Evolutionary conservation across 2,797 vertebrate genomes (phyloP).

Genomic region (Rhodeus uyekii): DNA sequence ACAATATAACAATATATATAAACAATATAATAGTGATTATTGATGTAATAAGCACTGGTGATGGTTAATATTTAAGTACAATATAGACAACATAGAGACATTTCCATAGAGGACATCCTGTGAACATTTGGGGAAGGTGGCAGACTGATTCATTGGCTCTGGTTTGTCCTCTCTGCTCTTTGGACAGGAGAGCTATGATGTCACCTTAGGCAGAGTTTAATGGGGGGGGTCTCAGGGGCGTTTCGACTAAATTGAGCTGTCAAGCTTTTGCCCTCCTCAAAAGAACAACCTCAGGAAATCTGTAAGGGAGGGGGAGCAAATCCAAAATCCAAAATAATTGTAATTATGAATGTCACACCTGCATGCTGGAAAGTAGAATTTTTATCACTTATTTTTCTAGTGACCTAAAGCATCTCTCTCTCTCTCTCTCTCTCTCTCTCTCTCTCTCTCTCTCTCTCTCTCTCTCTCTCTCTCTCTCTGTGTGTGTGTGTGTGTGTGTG

Average conservation of each 20-base stretch:
- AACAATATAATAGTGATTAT: neutral
- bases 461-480: no score
- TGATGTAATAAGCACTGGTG: neutral
- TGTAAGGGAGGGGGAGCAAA: neutral
- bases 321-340: constrained; percentile 4
- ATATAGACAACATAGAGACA: constrained; percentile 17
- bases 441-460: no score
- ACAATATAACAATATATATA: neutral
- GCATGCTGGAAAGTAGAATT: neutral
- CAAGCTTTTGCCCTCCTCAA: constrained; percentile 20
- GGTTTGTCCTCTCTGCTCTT: constrained; percentile 29
- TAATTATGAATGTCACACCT: constrained; percentile 12
- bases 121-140: neutral
- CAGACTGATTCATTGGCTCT: constrained; percentile 15
- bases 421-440: no score
- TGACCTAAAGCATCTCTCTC: neutral
- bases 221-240: constrained; percentile 38
- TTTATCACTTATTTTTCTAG: neutral
- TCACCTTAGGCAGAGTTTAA: constrained; percentile 38
- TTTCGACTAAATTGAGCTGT: constrained; percentile 50
- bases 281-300: constrained; percentile 37
- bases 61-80: neutral
- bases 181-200: constrained; percentile 39
- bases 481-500: no score
- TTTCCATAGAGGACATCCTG: neutral